Percentiles rank a stretch among this genome's conserved stretches.
phyloP scores from a whole-genome alignment of 2,113 vertebrate genomes.

The Triplophysa tibetana region DNA sequence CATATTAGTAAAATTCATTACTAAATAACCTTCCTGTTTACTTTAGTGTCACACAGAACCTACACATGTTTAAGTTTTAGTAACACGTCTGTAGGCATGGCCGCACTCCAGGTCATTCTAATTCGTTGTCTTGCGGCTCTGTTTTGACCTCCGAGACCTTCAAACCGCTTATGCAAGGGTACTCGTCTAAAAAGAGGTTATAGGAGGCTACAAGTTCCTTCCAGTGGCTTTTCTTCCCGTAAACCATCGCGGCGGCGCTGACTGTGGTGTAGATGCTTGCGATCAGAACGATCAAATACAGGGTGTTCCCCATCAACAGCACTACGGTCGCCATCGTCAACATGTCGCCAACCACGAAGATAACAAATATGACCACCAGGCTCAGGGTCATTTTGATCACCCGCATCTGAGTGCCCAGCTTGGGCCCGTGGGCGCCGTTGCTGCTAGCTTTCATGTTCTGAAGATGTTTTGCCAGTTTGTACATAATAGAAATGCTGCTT shows the following conservation, averaged over 20 bases:
- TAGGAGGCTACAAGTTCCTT: constrained; percentile 63
- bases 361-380: constrained; percentile 62
- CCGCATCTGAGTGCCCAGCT: constrained; percentile 71
- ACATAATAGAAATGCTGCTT: constrained; percentile 73
- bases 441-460: constrained; percentile 71
- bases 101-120: constrained; percentile 47
- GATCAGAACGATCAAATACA: constrained; percentile 63
- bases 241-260: constrained; percentile 68
- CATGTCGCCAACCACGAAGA: constrained; percentile 68
- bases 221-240: constrained; percentile 73
- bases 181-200: constrained; percentile 64
- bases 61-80: too few relatives aligned
- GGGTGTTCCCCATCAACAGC: constrained; percentile 54
- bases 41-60: too few relatives aligned
- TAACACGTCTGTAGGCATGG: too few relatives aligned
- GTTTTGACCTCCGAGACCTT: constrained; percentile 65
- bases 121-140: constrained; percentile 35
- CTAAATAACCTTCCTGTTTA: too few relatives aligned
- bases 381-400: constrained; percentile 72
- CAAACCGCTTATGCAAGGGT: constrained; percentile 62
- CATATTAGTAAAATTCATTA: too few relatives aligned
- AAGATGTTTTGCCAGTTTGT: constrained; percentile 71
- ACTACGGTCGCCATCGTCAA: constrained; percentile 64
- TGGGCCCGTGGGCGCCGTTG: constrained; percentile 69
- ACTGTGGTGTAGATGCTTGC: constrained; percentile 65